A percentile compares a stretch with the other conserved stretches of the same genome.
These are phyloP conservation scores for Galeruca laticollis DNA, from an alignment of 2,888 invertebrate species.

Conservation along the genomic window DNA sequence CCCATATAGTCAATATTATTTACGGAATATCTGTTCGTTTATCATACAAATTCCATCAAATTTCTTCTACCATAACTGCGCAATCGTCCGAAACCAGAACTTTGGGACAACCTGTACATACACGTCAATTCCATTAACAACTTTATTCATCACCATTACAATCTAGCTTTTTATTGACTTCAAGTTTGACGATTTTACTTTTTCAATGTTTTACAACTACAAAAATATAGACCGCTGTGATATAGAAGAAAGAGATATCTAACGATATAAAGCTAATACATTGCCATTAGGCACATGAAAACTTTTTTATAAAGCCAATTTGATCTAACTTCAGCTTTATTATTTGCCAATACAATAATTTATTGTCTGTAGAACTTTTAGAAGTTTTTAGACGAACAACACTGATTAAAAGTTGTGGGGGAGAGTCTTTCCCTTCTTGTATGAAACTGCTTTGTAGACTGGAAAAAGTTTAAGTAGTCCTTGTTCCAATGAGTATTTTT, in stretches of 20 bases:
- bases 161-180: neutral
- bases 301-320: conserved; percentile 43
- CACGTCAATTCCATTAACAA: no score
- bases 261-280: conserved; percentile 28
- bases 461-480: conserved; percentile 41
- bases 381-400: conserved; percentile 40
- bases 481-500: conserved; percentile 23
- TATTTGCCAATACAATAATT: conserved; percentile 45
- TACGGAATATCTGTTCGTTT: no score
- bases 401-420: conserved; percentile 46
- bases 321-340: conserved; percentile 41
- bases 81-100: no score
- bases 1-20: no score
- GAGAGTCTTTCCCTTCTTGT: neutral
- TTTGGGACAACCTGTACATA: no score
- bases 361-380: conserved; percentile 41
- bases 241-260: conserved; percentile 13
- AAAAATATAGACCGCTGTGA: conserved; percentile 1
- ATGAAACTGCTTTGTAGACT: conserved; percentile 31
- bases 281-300: conserved; percentile 36
- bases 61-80: no score
- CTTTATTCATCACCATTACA: no score
- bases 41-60: no score
- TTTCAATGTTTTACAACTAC: neutral
- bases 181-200: neutral